Evolutionary conservation across 2,113 vertebrate species (phyloP).

Genomic region (Ameiurus melas): DNA sequence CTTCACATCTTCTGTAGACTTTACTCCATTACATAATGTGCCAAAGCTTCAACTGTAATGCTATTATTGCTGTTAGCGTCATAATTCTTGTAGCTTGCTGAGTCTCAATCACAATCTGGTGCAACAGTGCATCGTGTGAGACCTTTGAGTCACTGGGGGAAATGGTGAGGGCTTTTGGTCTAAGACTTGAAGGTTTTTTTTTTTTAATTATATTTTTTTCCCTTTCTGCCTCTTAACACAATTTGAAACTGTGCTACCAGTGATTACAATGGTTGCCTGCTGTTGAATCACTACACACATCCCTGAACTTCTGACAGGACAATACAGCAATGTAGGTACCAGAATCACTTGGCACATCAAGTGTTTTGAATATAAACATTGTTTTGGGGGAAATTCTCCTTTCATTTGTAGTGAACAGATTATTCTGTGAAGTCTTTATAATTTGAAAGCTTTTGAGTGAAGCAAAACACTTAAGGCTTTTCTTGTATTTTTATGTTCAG

Average conservation of each 20-base stretch:
- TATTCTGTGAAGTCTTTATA: not conserved
- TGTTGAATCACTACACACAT: not conserved
- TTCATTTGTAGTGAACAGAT: not conserved
- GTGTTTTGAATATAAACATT: not conserved
- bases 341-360: not conserved
- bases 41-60: not conserved
- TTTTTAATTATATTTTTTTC: too few species aligned
- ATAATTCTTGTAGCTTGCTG: not conserved
- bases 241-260: not conserved
- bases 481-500: not conserved
- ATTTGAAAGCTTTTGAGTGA: not conserved
- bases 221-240: too few species aligned
- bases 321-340: not conserved
- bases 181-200: too few species aligned
- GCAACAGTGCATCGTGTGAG: not conserved
- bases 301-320: not conserved
- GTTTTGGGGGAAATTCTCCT: not conserved
- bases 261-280: too few species aligned
- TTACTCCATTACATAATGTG: not conserved
- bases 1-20: not conserved
- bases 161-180: not conserved
- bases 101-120: not conserved
- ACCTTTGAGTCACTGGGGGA: not conserved
- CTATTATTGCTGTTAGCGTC: not conserved
- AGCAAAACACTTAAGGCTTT: not conserved